A percentile compares a stretch with the other conserved stretches of the same genome.
These are phyloP conservation scores for Hymenopus coronatus DNA, from an alignment of 2,888 invertebrate genomes.

Conservation along the genomic window DNA sequence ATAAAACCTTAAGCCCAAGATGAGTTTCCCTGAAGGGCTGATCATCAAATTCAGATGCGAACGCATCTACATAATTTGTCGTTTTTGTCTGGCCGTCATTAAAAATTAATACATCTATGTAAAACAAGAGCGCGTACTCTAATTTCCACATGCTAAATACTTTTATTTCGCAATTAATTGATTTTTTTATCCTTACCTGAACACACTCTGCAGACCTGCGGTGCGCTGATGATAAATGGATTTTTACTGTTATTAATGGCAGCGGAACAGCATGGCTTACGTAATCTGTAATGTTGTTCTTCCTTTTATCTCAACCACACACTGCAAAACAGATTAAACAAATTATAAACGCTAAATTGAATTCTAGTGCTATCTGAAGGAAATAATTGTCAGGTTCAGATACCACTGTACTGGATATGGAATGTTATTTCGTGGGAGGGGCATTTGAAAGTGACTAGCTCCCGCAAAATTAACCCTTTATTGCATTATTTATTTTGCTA, in stretches of 20 bases:
- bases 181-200: background rate
- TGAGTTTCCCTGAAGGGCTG: background rate
- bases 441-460: too few species aligned
- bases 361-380: too few species aligned
- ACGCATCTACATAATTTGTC: background rate
- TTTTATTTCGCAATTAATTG: background rate
- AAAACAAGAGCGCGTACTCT: background rate
- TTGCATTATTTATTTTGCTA: too few species aligned
- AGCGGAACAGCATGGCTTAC: background rate
- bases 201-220: background rate
- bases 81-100: background rate
- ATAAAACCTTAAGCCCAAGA: background rate
- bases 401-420: too few species aligned
- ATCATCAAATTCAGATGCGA: background rate
- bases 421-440: too few species aligned
- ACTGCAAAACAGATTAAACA: background rate
- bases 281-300: background rate
- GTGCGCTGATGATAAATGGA: background rate
- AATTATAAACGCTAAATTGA: too few species aligned
- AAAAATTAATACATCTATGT: background rate
- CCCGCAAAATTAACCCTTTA: too few species aligned
- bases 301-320: background rate
- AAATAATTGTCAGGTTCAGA: too few species aligned
- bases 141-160: background rate
- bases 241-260: background rate